Base-by-base conservation (phyloP, 2,113 vertebrate species). In the Channa maculata region DNA sequence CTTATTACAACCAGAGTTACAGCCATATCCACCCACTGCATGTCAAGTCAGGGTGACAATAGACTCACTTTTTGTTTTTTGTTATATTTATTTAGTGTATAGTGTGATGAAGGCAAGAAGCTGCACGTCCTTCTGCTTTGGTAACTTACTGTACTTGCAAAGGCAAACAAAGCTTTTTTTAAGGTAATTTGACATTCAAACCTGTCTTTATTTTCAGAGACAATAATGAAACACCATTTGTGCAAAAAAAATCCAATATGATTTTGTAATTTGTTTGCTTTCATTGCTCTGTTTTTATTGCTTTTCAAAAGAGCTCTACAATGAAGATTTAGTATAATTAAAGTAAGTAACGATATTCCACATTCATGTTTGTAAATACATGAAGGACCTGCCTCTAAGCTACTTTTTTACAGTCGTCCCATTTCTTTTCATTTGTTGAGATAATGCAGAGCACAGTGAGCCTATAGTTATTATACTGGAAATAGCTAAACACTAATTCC, bases 1-100 rank as follows among this genome's bases (percentile, higher is more conserved):
- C 62, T 77, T 78, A 86, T 82, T 82, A 71, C 63, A 8, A 48
- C 62, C 52, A 67, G 72, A 77, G 58, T 67, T 69, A 55, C 53
- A 83, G 62, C 38, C 41, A 14, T 59, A 49, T 72, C 80, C 78
- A 46, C 83, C 75, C 38, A 75, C 85, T 10, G 65, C 72, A 52
- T 82, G 68, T 84, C 83, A 84, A 75, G 62, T 10, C 13, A 61
- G 39, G 36, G 24, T 53, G 68, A 70, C 72, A 86, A 53, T 34
- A 65, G 48, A 52, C 33, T 58, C 41, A n/a, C 37, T 44, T 0
- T n/a, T 41, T 41, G 39, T 41, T 71, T 71, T 73, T 54, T 61
- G 6, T 24, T 24, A 69, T 77, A 65, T 34, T 24, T 24, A 69
- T 77, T 70, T 34, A 53, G 12, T 59, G 34, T 9, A 33, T 12